Evolutionary conservation across 2,888 invertebrate species (phyloP), one percentile per base, ranked within the genome.

Genomic region (Ophion obscuratus): DNA sequence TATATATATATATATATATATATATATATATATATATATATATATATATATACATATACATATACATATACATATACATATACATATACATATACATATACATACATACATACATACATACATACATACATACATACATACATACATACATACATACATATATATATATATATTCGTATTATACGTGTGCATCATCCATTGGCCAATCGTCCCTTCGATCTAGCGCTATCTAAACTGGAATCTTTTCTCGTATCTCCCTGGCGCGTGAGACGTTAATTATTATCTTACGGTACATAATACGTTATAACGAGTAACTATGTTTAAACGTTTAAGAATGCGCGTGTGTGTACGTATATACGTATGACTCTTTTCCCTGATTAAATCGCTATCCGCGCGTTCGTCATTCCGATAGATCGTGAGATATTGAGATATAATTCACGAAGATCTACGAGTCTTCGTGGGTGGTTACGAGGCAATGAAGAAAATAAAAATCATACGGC

Each of bases 191-290:
- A 83, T 86, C 86, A 77, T 81, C 77, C 40, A 75, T 73, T 24
- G 40, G 68, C 83, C 68, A 81, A 86, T 86, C 86, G 86, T 86
- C 77, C 59, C 81, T 81, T 81, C 74, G 74, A 86, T 83, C 86
- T 81, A 66, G 36, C 36, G 62, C 31, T 83, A 83, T 86, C 80
- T 86, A 64, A 83, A 64, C 86, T 83, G 44, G 68, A 44, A 86
- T 86, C 86, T 86, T 59, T 83, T 68, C 62, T 40, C 80, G 44
- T 81, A 61, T 78, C 73, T 74, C 70, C 57, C 17, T 76, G 53
- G 76, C 67, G 71, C 73, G 76, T 64, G 40, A 77, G 81, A 86
- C 86, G 86, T 86, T 86, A 86, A 86, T 86, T 83, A 86, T 83
- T 68, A 86, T 83, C 83, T 67, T 83, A 74, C 76, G 80, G 76